Evolutionary conservation across 2,888 invertebrate species (phyloP), one percentile per base, ranked within the genome.

Genomic region (Andrena camellia): DNA sequence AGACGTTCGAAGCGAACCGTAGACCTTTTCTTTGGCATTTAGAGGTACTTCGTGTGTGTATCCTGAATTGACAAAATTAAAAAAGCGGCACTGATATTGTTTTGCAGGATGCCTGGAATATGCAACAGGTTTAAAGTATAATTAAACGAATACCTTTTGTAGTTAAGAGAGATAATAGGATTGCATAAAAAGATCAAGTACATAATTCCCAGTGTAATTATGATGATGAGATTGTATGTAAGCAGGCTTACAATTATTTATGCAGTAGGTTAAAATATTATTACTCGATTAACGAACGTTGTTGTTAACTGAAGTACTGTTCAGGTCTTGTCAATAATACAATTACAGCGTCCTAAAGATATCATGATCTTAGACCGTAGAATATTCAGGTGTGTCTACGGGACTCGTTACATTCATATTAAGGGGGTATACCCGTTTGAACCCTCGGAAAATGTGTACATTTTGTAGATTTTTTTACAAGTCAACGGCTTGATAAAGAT

Each of bases 81-180:
- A 84, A 57, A 83, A 73, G 17, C 52, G 73, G 83, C 79, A 87
- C 60, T 88, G 78, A 83, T 88, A 84, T 86, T 87, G 54, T 88
- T 88, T 88, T 88, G 72, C 88, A 88, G 88, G 84, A 86, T 88
- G 79, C 86, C 88, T 83, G 88, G 81, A 88, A 87, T 88, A 88
- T 88, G 81, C 79, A 78, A 88, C 81, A 88, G 76, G 79, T 87
- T 85, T 86, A 88, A 88, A 88, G 85, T 87, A 80, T 87, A 88
- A 82, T 71, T 82, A 85, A 83, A 85, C 70, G 60, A 86, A 33
- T 73, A 77, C 62, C 59, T 85, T 75, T 78, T 78, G 63, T 81
- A 86, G 73, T 20, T 72, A 72, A 64, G 33, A 69, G 23, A 57
- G 26, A 72, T 67, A 69, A 78, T 35, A 62, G 64, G 42, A 74